Evolutionary conservation across 2,797 vertebrate genomes (phyloP).

Genomic region (Microhierax caerulescens): DNA sequence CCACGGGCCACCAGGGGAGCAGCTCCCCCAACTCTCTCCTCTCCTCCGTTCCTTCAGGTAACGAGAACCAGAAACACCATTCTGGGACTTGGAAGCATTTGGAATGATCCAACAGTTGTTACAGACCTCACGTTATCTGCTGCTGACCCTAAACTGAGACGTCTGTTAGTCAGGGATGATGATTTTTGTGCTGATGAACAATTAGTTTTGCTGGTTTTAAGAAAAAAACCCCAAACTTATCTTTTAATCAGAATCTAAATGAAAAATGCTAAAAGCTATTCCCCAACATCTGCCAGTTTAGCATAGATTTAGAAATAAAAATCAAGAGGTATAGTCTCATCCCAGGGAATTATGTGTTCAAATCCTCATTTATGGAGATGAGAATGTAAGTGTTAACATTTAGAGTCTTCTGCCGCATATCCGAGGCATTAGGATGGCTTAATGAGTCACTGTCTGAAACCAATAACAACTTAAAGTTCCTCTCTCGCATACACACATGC

Average conservation of each 20-base stretch:
- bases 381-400: constrained; percentile 60
- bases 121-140: constrained; percentile 46
- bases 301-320: constrained; percentile 76
- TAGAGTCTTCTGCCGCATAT: constrained; percentile 15
- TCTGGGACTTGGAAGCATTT: background rate
- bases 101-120: constrained; percentile 28
- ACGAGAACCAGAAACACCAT: constrained; percentile 26
- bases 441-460: constrained; percentile 50
- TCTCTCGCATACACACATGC: background rate
- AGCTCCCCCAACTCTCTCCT: constrained; percentile 29
- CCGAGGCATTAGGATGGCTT: constrained; percentile 51
- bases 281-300: constrained; percentile 73
- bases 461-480: constrained; percentile 37
- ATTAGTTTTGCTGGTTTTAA: constrained; percentile 70
- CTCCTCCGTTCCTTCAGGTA: background rate
- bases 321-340: constrained; percentile 71
- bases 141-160: constrained; percentile 40
- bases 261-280: constrained; percentile 66
- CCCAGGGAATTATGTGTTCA: constrained; percentile 68
- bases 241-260: constrained; percentile 77
- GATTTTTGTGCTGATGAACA: constrained; percentile 55
- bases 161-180: constrained; percentile 53
- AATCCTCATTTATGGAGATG: constrained; percentile 61
- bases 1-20: background rate
- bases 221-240: background rate